These are phyloP conservation scores for Sylvia atricapilla DNA, from an alignment of 2,113 vertebrate species.

Conservation along the genomic window DNA sequence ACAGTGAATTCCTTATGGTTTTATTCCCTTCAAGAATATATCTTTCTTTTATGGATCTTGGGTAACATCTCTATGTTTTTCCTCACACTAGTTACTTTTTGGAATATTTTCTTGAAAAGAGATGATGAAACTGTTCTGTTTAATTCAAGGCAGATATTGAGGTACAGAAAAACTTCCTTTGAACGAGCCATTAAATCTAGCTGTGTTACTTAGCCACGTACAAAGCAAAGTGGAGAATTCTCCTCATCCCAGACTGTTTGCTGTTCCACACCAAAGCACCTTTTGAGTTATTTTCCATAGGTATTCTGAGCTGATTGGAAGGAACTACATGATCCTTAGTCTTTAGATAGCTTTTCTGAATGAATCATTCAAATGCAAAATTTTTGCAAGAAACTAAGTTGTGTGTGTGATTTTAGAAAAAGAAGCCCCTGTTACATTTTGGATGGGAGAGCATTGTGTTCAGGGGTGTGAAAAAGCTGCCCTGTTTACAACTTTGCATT, in stretches of 20 bases:
- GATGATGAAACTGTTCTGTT: constrained; percentile 6
- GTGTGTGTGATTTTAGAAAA: constrained; percentile 19
- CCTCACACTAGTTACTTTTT: constrained; percentile 31
- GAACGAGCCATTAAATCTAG: constrained; percentile 14
- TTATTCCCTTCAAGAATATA: constrained; percentile 34
- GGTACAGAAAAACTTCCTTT: constrained; percentile 22
- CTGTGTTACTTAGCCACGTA: constrained; percentile 5
- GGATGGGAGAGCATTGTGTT: background rate
- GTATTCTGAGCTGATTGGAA: constrained; percentile 44
- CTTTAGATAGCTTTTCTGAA: constrained; percentile 30
- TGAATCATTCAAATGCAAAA: constrained; percentile 12
- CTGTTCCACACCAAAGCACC: constrained; percentile 61
- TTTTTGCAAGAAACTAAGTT: constrained; percentile 32
- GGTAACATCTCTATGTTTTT: constrained; percentile 47
- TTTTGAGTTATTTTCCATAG: constrained; percentile 36
- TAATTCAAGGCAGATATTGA: constrained; percentile 56
- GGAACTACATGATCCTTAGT: background rate
- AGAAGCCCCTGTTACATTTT: background rate
- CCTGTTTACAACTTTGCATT: constrained; percentile 4
- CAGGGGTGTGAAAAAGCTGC: background rate
- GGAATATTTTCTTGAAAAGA: constrained; percentile 51
- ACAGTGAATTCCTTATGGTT: constrained; percentile 8
- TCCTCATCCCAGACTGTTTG: constrained; percentile 28
- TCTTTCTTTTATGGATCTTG: constrained; percentile 59
- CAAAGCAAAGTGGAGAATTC: constrained; percentile 31